Base-by-base conservation (phyloP, 2,797 vertebrate species). In the Pagetopsis macropterus region DNA sequence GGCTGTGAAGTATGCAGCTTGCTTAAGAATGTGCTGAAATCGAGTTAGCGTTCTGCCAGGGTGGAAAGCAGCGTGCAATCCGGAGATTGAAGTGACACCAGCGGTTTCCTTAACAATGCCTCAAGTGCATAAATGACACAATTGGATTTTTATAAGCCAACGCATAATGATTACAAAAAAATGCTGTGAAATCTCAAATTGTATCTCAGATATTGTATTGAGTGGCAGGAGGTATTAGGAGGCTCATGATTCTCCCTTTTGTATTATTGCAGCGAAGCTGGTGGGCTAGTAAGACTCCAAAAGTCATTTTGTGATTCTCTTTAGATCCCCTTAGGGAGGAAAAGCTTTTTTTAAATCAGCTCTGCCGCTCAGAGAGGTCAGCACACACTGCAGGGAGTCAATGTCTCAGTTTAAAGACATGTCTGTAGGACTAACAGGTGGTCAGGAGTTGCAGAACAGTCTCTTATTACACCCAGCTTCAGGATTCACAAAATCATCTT, bases 21-120 rank as follows among this genome's bases (percentile, higher is more conserved):
- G 62, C 54, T 41, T 21, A 0, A 16, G 40, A 67, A 15, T 7
- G 9, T 21, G 44, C n/a, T 62, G 55, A 78, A 64, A 78, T 41
- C 2, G 19, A 76, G 73, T 81, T 84, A 69, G 48, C 11, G 23
- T 19, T 61, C 51, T 37, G 75, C 61, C 37, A 12, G 59, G 56
- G 51, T 16, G 1, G 46, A 50, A 60, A 64, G 64, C 74, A 37
- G 58, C 3, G 8, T n/a, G 3, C 33, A 65, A 77, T 43, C 61
- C 65, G 33, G 66, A 72, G 76, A 82, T 52, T 62, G 58, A 78
- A 76, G 52, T 72, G 78, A 83, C 82, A 76, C 69, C 68, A 43
- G 69, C 23, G 0, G 19, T 75, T 81, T 75, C 45, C 44, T 63
- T 60, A 65, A 78, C 64, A 72, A 81, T 69, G 65, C 71, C 44